Conservation (phyloP, 2,888 invertebrate genomes). For the Eilema griseolum region DNA sequence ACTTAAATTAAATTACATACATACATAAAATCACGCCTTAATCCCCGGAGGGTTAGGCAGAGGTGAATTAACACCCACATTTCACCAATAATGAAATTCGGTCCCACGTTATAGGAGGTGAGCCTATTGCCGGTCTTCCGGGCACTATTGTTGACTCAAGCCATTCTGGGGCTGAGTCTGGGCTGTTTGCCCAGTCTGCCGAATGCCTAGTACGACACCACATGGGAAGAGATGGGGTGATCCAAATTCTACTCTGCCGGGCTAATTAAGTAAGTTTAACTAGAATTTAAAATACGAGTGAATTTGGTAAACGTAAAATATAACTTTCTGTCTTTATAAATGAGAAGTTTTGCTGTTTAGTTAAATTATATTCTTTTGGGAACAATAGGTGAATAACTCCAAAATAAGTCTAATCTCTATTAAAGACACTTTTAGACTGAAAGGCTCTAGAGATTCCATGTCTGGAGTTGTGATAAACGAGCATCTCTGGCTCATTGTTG, state of each 20-base stretch:
- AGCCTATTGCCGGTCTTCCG: too few species aligned
- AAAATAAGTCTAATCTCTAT: constrained; percentile 1
- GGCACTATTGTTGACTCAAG: too few species aligned
- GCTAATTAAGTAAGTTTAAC: neutral
- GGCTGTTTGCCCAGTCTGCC: too few species aligned
- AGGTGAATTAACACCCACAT: too few species aligned
- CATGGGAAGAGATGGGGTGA: too few species aligned
- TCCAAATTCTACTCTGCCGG: too few species aligned
- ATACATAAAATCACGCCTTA: too few species aligned
- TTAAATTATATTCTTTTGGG: neutral
- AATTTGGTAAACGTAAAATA: constrained; percentile 4
- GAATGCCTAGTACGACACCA: too few species aligned
- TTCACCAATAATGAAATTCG: too few species aligned
- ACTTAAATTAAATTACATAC: neutral
- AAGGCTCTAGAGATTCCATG: neutral
- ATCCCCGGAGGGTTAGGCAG: too few species aligned
- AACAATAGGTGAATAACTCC: neutral
- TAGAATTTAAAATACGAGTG: neutral
- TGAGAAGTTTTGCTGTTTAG: neutral
- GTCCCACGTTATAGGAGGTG: too few species aligned
- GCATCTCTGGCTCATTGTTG: neutral
- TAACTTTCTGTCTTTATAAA: neutral
- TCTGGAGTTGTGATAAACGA: neutral
- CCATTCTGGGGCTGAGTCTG: too few species aligned
- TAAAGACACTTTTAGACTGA: constrained; percentile 3